These are phyloP conservation scores for Zaprionus ornatus DNA, from an alignment of 1,140 invertebrate species.

Conservation along the genomic window DNA sequence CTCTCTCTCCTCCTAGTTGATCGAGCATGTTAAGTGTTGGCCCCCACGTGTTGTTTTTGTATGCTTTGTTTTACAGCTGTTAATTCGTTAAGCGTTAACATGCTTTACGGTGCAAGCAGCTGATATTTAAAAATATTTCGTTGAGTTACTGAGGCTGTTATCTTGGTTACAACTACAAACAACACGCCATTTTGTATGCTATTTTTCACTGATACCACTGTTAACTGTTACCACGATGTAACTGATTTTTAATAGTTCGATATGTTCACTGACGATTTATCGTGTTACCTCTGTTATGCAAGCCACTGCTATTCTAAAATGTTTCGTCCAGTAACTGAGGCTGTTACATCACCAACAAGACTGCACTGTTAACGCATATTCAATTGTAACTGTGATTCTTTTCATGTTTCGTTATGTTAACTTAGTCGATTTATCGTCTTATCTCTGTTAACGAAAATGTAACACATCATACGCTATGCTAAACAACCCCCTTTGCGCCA, in stretches of 20 bases:
- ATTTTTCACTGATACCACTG: no score
- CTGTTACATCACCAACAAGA: no score
- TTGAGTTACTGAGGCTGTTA: background rate
- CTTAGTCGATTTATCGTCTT: background rate
- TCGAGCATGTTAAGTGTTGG: background rate
- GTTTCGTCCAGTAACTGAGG: no score
- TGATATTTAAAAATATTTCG: background rate
- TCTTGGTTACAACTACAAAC: background rate
- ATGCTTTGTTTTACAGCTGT: background rate
- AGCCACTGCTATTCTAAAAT: no score
- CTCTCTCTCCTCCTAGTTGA: background rate
- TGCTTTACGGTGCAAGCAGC: background rate
- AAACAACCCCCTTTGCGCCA: background rate
- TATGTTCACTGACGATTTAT: no score
- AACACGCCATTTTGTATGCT: no score
- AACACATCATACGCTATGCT: background rate
- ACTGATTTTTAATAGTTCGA: no score
- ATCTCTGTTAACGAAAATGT: background rate
- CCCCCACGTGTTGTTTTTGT: constrained; percentile 2
- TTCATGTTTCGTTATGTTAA: background rate
- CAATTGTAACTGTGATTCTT: background rate
- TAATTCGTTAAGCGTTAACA: constrained; percentile 15
- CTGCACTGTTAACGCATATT: no score
- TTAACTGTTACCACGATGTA: no score
- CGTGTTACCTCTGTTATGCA: no score